Evolutionary conservation across 2,797 vertebrate species (phyloP), one percentile per base, ranked within the genome.

Genomic region (Hippocampus kuda): DNA sequence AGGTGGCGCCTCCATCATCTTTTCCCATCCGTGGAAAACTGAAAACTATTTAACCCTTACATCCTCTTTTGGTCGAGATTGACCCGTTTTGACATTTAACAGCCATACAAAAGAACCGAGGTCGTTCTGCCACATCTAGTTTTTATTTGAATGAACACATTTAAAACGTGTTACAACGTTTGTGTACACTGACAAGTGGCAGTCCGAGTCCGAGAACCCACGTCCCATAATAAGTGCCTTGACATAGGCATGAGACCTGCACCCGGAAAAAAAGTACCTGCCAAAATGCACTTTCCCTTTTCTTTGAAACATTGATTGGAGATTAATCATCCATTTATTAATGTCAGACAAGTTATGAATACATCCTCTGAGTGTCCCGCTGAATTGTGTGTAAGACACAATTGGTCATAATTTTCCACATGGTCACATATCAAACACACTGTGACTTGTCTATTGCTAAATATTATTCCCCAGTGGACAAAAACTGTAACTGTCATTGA

Each of bases 1-100:
- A 93, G 88, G 95, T 88, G 73, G 68, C 68, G 73, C 83, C 83
- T 78, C 66, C 42, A 1, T 46, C 41, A 15, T 24, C n/a, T 46
- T n/a, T 44, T 46, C 11, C 22, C 41, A 46, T 27, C 38, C 24
- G 12, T n/a, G 18, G 26, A 64, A 42, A 42, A 46, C 26, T 51
- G 49, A 5, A 51, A 22, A 54, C 1, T 11, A 8, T 48, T 27
- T 12, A 20, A 48, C 18, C 30, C 49, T 51, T 15, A 49, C 48
- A 20, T 51, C 5, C 16, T 20, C 18, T 20, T 22, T 8, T 51
- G 49, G 18, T 51, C 20, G 20, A 51, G 9, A 20, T 20, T 20
- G 48, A 54, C n/a, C 16, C 4, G 53, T 24, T 56, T 56, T 56
- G 53, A 54, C 53, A 24, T 54, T 24, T 54, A n/a, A 24, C n/a